Evolutionary conservation across 2,113 vertebrate genomes (phyloP), one percentile per base, ranked within the genome.

Genomic region (Murina feae): DNA sequence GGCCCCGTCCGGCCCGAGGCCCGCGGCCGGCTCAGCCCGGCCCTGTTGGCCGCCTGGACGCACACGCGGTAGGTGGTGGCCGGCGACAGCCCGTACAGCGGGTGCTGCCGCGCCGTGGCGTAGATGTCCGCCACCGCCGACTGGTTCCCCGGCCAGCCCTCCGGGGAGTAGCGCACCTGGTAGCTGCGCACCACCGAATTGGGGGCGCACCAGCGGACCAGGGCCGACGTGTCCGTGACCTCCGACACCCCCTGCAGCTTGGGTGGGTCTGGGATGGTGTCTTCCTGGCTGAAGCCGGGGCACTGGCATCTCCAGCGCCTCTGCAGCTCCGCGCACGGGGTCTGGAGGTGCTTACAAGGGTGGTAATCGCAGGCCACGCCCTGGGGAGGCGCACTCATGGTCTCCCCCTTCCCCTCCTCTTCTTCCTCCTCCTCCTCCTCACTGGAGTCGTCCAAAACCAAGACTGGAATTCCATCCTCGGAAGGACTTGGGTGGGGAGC

Each of bases 181-280:
- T 99, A 99, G 76, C 96, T 95, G 6, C 58, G 95, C 63, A 99
- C 98, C n/a, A 97, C 94, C 0, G 98, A 99, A 85, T 98, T 97
- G 5, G 98, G 98, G n/a, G 98, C 98, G 0, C 98, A 99, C 98
- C 98, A 99, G 90, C 51, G 97, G 39, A 99, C 91, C 6, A 98
- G 97, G 0, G 97, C 98, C 0, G 98, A 98, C 4, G 98, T 98
- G 91, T 98, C 98, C 0, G 98, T 98, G 17, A 98, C 93, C 96
- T 98, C 98, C 0, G 92, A 95, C 72, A 98, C 97, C 9, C 91
- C 97, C 42, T 85, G 94, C 37, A 98, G 94, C 42, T 53, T 97
- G 0, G 98, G 98, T 0, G 98, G 90, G 39, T 98, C 98, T 8
- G 98, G 98, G 75, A 97, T 5, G 17, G 96, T 93, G 47, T 98